Conservation (phyloP, 2,113 vertebrate genomes). For the Eupsittula cactorum region DNA sequence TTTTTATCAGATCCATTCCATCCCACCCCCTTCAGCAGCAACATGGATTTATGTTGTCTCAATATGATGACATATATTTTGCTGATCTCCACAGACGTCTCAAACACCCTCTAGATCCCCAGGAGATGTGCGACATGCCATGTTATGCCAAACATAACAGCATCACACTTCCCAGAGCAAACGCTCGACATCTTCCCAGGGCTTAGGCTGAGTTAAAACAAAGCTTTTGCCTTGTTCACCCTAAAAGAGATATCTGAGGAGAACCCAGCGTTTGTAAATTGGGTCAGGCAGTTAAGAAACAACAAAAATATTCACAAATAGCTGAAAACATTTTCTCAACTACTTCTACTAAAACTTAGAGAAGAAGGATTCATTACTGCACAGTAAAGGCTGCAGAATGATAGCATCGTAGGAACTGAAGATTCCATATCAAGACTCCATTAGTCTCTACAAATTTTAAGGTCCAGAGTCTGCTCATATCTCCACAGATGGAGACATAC, state of each 20-base stretch:
- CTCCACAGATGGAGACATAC: not conserved
- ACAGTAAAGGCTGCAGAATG: not conserved
- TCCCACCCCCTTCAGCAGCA: not conserved
- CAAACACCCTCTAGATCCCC: not conserved
- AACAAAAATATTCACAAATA: not conserved
- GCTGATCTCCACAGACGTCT: not conserved
- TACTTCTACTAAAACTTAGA: not conserved
- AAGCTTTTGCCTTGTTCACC: not conserved
- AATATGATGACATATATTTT: fast-evolving
- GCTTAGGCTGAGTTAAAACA: not conserved
- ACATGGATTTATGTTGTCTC: not conserved
- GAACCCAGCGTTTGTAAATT: not conserved
- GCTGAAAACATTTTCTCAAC: not conserved
- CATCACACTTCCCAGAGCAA: not conserved
- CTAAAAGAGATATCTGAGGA: not conserved
- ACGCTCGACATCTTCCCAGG: not conserved
- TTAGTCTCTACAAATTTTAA: not conserved
- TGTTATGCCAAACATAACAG: not conserved
- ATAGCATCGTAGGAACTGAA: not conserved
- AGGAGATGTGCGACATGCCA: not conserved
- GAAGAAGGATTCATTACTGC: not conserved
- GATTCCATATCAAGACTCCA: not conserved
- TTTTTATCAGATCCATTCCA: not conserved
- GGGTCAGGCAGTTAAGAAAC: not conserved
- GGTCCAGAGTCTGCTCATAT: not conserved